These are phyloP conservation scores for Allobates femoralis DNA, from an alignment of 2,797 vertebrate species.

Conservation along the genomic window DNA sequence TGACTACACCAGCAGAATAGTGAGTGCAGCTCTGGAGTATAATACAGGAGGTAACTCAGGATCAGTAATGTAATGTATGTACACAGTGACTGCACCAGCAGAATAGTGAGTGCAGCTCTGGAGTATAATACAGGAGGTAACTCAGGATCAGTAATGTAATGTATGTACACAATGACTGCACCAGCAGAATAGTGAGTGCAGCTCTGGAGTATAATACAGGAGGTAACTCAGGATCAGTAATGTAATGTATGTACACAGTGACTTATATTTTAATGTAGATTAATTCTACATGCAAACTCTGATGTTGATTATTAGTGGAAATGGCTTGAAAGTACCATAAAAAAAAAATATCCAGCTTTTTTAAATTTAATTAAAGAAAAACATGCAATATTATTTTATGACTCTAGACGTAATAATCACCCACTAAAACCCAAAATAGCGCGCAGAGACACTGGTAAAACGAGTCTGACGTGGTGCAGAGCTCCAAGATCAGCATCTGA, in stretches of 20 bases:
- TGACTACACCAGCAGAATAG: constrained; percentile 1
- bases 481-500: constrained; percentile 14
- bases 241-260: no score
- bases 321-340: neutral
- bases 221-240: no score
- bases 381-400: neutral
- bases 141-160: neutral
- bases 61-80: neutral
- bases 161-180: no score
- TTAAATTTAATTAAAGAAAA: constrained; percentile 1
- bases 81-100: no score
- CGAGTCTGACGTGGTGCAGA: constrained; percentile 14
- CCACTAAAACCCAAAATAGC: neutral
- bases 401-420: neutral
- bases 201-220: neutral
- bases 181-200: neutral
- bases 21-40: neutral
- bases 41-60: neutral
- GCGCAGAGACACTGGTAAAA: constrained; percentile 21
- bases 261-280: neutral
- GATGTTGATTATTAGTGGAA: neutral
- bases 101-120: neutral
- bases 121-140: neutral
- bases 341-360: neutral
- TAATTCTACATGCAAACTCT: neutral